Evolutionary conservation across 2,888 invertebrate species (phyloP).

Genomic region (Rhabditophanes sp.): DNA sequence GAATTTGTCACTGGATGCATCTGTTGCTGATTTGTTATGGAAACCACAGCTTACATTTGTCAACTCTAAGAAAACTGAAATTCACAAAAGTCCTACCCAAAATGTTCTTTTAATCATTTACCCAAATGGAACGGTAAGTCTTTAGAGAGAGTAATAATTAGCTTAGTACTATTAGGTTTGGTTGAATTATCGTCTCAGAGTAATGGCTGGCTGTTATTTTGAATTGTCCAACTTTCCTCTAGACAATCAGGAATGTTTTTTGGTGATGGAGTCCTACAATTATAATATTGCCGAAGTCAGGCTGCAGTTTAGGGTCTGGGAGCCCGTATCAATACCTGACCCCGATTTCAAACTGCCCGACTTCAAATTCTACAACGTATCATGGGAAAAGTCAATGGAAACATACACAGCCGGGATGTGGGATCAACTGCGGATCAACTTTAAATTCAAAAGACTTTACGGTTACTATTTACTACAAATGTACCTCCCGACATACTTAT

Average conservation of each 20-base stretch:
- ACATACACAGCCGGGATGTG: constrained; percentile 33
- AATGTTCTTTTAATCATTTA: constrained; percentile 41
- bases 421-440: constrained; percentile 42
- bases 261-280: constrained; percentile 41
- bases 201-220: constrained; percentile 31
- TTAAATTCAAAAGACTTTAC: constrained; percentile 40
- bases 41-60: constrained; percentile 38
- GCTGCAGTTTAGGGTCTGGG: constrained; percentile 18
- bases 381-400: constrained; percentile 25
- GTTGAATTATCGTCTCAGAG: constrained; percentile 42
- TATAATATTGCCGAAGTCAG: constrained; percentile 38
- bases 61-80: constrained; percentile 39
- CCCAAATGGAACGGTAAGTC: constrained; percentile 28
- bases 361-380: constrained; percentile 38
- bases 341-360: constrained; percentile 32
- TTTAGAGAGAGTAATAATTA: constrained; percentile 2
- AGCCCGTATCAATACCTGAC: constrained; percentile 37
- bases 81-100: constrained; percentile 33
- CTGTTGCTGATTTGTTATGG: constrained; percentile 38
- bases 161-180: constrained; percentile 12
- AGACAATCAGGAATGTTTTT: constrained; percentile 30
- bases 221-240: constrained; percentile 33
- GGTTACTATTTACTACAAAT: constrained; percentile 43
- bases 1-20: constrained; percentile 38
- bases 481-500: constrained; percentile 37